Conservation (phyloP, 2,888 invertebrate genomes). For the Axea sp. region DNA sequence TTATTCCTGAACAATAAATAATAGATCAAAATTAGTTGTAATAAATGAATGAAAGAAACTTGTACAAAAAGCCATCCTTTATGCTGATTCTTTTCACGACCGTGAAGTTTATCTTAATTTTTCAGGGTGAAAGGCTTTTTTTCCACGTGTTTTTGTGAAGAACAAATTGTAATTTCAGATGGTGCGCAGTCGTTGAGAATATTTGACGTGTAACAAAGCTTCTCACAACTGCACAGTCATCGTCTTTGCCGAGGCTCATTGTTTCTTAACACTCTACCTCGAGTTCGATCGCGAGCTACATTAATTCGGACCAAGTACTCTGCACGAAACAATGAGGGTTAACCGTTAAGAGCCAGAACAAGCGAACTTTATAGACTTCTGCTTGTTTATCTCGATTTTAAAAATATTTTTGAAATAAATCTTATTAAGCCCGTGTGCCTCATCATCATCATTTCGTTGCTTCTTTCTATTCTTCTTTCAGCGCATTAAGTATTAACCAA, state of each 20-base stretch:
- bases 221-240: slow-evolving; percentile 55
- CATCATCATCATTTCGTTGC: background rate
- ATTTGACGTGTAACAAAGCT: slow-evolving; percentile 49
- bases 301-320: slow-evolving; percentile 59
- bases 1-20: no score
- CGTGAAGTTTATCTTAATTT: slow-evolving; percentile 5
- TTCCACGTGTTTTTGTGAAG: slow-evolving; percentile 15
- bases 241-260: slow-evolving; percentile 50
- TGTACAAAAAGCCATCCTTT: no score
- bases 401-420: slow-evolving; percentile 49
- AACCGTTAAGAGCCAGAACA: slow-evolving; percentile 56
- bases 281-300: slow-evolving; percentile 54
- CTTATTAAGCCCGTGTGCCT: no score
- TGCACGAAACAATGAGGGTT: slow-evolving; percentile 53
- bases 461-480: background rate
- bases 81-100: background rate
- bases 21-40: no score
- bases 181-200: slow-evolving; percentile 40
- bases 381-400: slow-evolving; percentile 56
- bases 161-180: slow-evolving; percentile 35
- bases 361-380: slow-evolving; percentile 54
- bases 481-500: no score
- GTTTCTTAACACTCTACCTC: slow-evolving; percentile 49
- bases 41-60: no score
- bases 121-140: slow-evolving; percentile 18